Base-by-base conservation (phyloP, 2,113 vertebrate species). In the Scortum barcoo region DNA sequence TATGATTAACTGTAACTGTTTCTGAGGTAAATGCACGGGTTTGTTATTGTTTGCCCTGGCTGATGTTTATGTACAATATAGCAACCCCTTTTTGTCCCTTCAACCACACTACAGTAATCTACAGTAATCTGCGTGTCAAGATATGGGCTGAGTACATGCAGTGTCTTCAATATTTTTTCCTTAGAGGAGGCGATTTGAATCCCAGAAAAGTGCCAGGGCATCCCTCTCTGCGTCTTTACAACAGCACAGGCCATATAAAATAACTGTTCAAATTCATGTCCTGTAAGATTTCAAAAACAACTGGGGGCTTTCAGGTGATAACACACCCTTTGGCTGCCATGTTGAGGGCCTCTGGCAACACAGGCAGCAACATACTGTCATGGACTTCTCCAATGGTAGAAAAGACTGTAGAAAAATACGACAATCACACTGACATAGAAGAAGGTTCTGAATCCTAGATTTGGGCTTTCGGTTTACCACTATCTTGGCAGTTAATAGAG, bases 111-210 rank as follows among this genome's bases (percentile, higher is more conserved):
- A 17, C 76, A 28, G 74, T 90, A 89, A 91, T 94, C 72, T 33
- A 17, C 76, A 28, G 74, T 90, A 89, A 91, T 94, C 89, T 85
- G 28, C 76, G 78, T 91, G 91, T 91, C 90, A 87, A 92, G 92
- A 93, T 90, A 92, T 19, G 30, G 78, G 24, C 65, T 85, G 88
- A 89, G 85, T 7, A 76, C 83, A 89, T 42, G 82, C 89, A 88
- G 87, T 36, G 80, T 66, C 84, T 71, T 86, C 54, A 36, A 17
- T 7, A 22, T 66, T 57, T 24, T 66, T 88, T 88, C 78, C 78
- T 26, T 10, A 56, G 80, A 91, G 83, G 30, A 75, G 65, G 63
- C 14, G 11, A 82, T 28, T 51, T 16, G 12, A 56, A 76, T 78
- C 50, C 24, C 30, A 74, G 61, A 76, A 66, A 69, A 57, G 22